These are phyloP conservation scores for Poecilus cupreus DNA, from an alignment of 2,888 invertebrate genomes.

Conservation along the genomic window DNA sequence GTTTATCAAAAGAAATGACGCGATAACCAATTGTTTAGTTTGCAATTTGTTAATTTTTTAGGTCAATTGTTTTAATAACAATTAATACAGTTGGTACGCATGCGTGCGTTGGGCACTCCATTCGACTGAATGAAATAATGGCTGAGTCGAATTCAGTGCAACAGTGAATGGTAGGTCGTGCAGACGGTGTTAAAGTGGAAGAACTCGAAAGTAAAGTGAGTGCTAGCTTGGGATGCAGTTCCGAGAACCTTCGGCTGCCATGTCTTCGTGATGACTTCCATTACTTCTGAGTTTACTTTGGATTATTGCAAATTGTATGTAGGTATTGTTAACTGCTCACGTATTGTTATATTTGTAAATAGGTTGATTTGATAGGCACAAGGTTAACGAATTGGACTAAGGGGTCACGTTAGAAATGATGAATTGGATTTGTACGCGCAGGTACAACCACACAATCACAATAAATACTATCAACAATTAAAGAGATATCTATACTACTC, in stretches of 20 bases:
- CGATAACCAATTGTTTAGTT: not conserved
- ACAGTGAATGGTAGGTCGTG: not conserved
- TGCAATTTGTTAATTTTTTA: conserved; percentile 23
- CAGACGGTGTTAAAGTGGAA: not conserved
- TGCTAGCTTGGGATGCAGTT: too few relatives aligned
- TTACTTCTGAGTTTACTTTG: too few relatives aligned
- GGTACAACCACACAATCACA: not conserved
- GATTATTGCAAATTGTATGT: too few relatives aligned
- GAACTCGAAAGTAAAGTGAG: too few relatives aligned
- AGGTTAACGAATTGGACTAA: conserved; percentile 22
- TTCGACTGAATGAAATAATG: conserved; percentile 32
- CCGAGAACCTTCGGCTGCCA: too few relatives aligned
- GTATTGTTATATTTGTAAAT: too few relatives aligned
- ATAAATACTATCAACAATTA: too few relatives aligned
- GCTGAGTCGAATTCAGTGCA: conserved; percentile 4
- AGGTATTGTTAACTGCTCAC: too few relatives aligned
- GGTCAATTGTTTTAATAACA: conserved; percentile 39
- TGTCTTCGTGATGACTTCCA: too few relatives aligned
- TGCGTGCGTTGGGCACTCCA: not conserved
- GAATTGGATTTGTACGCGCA: not conserved
- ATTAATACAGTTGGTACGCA: not conserved
- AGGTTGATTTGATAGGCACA: not conserved
- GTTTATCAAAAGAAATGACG: not conserved
- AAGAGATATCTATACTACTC: too few relatives aligned
- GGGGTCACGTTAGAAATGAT: conserved; percentile 3